Evolutionary conservation across 2,888 invertebrate species (phyloP), one percentile per base, ranked within the genome.

Genomic region (Galeruca laticollis): DNA sequence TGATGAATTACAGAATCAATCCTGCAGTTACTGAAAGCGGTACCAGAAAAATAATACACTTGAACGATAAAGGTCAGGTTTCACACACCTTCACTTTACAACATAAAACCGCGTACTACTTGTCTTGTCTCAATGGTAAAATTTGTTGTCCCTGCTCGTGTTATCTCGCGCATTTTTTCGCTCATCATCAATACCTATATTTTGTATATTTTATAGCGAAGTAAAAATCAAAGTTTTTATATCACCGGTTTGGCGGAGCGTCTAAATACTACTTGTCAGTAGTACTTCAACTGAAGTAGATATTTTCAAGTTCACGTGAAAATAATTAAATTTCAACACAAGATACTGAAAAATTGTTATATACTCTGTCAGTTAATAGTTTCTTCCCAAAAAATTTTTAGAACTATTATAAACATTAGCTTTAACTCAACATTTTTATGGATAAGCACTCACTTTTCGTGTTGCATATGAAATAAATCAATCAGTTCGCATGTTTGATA

Each of bases 41-140:
- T 40, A 40, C 13, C 37, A 40, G 13, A 40, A 40, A 40, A 13
- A 1, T 13, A 40, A 13, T 5, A 40, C 40, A 40, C 40, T 40
- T 40, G 5, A 40, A 40, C 13, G n/a, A n/a, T 40, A 40, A 40
- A 40, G 40, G 40, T 40, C 40, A 40, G n/a, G 6, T 40, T n/a
- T 40, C 40, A 40, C 40, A 40, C 40, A 40, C 40, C 40, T 40
- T 40, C 40, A 40, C 40, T 40, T 40, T 40, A 40, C 40, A 40
- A 4, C 40, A 40, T 3, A 40, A 40, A 40, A 40, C 3, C 40
- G 40, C 40, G n/a, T 6, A 40, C 40, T 40, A 40, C 40, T 40
- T 40, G 40, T 40, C n/a, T 40, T 40, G n/a, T 40, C n/a, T 40
- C 40, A 40, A 40, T 5, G 13, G 40, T n/a, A n/a, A 40, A 40